These are phyloP conservation scores for Scaptomyza cyrtandrae DNA, from an alignment of 2,888 invertebrate species.

Conservation along the genomic window DNA sequence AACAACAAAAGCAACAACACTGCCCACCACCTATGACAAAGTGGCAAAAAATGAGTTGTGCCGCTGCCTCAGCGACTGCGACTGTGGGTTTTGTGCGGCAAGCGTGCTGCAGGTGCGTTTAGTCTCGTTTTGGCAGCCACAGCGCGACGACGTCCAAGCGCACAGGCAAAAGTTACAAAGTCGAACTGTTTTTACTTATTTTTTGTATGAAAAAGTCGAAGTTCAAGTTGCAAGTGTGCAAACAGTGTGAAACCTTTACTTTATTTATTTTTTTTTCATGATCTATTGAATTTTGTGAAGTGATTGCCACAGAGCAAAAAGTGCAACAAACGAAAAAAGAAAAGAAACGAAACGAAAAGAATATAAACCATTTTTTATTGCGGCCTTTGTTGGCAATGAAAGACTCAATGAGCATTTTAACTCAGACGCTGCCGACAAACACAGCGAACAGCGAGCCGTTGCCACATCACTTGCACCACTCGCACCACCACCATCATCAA, in stretches of 20 bases:
- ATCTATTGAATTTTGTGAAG: constrained; percentile 13
- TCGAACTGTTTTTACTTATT: neutral
- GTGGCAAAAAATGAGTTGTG: constrained; percentile 53
- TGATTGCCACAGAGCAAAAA: constrained; percentile 7
- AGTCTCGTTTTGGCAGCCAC: constrained; percentile 83
- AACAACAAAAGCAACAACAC: neutral
- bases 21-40: constrained; percentile 61
- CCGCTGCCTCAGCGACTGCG: constrained; percentile 26
- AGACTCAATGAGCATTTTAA: constrained; percentile 83
- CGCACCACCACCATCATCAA: constrained; percentile 39
- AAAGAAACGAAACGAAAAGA: neutral
- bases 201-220: constrained; percentile 20
- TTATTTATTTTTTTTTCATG: constrained; percentile 30
- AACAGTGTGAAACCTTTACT: neutral
- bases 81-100: constrained; percentile 59
- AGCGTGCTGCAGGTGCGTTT: constrained; percentile 82
- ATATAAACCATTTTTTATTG: neutral
- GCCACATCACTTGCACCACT: constrained; percentile 46
- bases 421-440: constrained; percentile 72
- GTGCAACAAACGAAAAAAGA: constrained; percentile 15
- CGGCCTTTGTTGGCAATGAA: constrained; percentile 72
- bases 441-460: constrained; percentile 61
- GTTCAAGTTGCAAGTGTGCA: constrained; percentile 7
- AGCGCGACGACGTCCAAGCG: constrained; percentile 71
- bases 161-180: constrained; percentile 21